Evolutionary conservation across 2,113 vertebrate genomes (phyloP), one percentile per base, ranked within the genome.

Genomic region (Esox niger): DNA sequence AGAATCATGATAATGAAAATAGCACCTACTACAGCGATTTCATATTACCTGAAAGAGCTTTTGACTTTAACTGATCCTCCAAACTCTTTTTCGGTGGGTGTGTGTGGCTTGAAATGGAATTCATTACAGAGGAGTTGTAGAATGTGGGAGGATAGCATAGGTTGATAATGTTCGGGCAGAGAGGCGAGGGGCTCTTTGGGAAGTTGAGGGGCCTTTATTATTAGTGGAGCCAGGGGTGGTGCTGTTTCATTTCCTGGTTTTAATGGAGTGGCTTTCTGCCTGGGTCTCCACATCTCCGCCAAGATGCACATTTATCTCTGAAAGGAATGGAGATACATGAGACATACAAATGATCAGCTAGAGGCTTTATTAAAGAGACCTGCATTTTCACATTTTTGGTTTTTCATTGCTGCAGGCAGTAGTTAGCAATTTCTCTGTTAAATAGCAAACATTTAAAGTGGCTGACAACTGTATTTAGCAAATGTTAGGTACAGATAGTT

Each of bases 221-320:
- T 90, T 87, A 86, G 74, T 66, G 74, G 79, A 82, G 80, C 84
- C 76, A 66, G 62, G 77, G 81, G 84, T 79, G 83, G 80, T 81
- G 74, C 56, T 67, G 69, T 86, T 87, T 90, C 78, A 90, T 86
- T 87, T 88, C 84, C 84, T 86, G 79, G 68, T 78, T 86, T 80
- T 82, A 84, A 86, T 84, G 82, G 83, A 91, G 83, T 80, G 80
- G 89, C 88, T 88, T 88, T 93, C 86, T 82, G 17, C 67, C 27
- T 86, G 88, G 86, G 84, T 91, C 90, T 91, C 84, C 83, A 65
- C 56, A 64, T 71, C 85, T 78, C 84, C 88, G 86, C 78, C 85
- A 91, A 77, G 90, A 91, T 90, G 82, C 88, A 88, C 89, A 91
- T 89, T 87, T 82, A 89, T 89, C 89, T 79, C 83, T 90, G 82